Evolutionary conservation across 92 coral and sea anemone species (phyloP).

Genomic region (Porites cylindrica): DNA sequence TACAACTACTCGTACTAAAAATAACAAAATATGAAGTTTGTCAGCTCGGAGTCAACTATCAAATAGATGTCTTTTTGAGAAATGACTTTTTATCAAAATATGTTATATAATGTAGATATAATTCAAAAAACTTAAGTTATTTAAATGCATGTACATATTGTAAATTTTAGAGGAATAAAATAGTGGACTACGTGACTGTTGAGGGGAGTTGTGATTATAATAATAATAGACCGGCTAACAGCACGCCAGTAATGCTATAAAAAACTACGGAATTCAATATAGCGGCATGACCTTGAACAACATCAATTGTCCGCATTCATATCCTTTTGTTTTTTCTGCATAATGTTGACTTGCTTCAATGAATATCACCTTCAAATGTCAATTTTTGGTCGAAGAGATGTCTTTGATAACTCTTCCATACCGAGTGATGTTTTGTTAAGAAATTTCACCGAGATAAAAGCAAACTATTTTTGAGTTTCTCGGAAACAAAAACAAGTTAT

Average conservation of each 20-base stretch:
- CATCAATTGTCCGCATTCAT: conserved; percentile 24
- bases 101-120: conserved; percentile 29
- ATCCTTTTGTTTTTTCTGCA: neutral
- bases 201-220: conserved; percentile 14
- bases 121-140: conserved; percentile 19
- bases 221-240: conserved; percentile 39
- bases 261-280: conserved; percentile 14
- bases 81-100: conserved; percentile 29
- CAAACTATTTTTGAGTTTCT: neutral
- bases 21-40: neutral
- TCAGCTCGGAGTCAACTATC: neutral
- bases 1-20: neutral
- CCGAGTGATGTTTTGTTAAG: neutral
- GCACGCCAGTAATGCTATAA: conserved; percentile 41
- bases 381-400: neutral
- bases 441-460: neutral
- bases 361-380: neutral
- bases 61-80: conserved; percentile 21
- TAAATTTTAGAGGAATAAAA: conserved; percentile 33
- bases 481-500: neutral
- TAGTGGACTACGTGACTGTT: conserved; percentile 30
- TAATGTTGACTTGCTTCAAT: neutral
- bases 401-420: neutral
- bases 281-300: conserved; percentile 23
- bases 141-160: conserved; percentile 31